Base-by-base conservation (phyloP, 2,888 invertebrate species). In the Ennomos quercinarius region DNA sequence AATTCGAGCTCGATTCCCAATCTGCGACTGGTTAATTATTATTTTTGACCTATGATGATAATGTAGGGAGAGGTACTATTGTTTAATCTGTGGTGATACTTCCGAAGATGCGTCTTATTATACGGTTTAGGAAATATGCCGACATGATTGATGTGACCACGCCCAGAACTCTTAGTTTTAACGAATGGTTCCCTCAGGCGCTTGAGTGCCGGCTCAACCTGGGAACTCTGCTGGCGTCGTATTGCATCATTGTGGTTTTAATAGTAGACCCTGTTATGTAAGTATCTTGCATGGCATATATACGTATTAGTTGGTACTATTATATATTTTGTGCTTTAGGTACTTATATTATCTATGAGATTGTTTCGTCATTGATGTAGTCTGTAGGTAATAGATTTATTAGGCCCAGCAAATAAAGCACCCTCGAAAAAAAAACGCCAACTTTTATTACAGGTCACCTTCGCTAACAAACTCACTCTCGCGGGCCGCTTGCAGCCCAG, bases 171-270 rank as follows among this genome's bases (percentile, higher is more conserved):
- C 61, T 59, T 50, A 59, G 39, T 39, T 13, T 58, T 57, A 55
- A 50, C 44, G 44, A 56, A 62, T 56, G 40, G 37, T 35, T 57
- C 65, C 68, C 64, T 57, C 57, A 10, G 68, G 68, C 66, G 40
- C 42, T 58, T 47, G 57, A 38, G 42, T 53, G 45, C 13, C 13
- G 17, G 35, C 9, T 12, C 45, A 17, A 27, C 46, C 17, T 61
- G 61, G 56, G 56, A 56, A 61, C 45, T n/a, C n/a, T n/a, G n/a
- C n/a, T 38, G 12, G 10, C 11, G 11, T 44, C 27, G 17, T 43
- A 50, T 63, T 66, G 58, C 64, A 42, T 55, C 62, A 66, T 53
- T 42, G 42, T 40, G 17, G 27, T 64, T 6, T 27, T 27, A 62
- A 57, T 64, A 13, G 57, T 47, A 61, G 52, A 48, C 39, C 38